Evolutionary conservation across 2,797 vertebrate species (phyloP).

Genomic region (Chloroceryle amazona): DNA sequence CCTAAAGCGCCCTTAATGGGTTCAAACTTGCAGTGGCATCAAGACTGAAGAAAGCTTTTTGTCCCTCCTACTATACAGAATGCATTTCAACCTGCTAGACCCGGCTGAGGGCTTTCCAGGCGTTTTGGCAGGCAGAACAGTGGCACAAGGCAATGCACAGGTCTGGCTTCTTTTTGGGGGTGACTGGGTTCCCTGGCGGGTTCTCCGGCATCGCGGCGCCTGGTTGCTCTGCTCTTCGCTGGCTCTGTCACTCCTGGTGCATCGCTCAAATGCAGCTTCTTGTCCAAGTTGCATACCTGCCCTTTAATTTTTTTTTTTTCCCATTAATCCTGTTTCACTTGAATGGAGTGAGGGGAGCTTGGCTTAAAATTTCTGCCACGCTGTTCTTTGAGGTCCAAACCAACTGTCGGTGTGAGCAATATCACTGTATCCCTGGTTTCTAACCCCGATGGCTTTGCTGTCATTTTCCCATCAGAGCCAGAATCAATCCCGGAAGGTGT

Average conservation of each 20-base stretch:
- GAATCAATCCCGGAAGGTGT: conserved; percentile 68
- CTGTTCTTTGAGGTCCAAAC: conserved; percentile 80
- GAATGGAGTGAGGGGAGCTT: conserved; percentile 74
- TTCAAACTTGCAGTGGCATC: conserved; percentile 5
- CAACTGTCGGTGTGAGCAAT: conserved; percentile 64
- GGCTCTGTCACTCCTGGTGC: conserved; percentile 67
- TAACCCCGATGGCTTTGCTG: conserved; percentile 41
- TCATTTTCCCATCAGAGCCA: conserved; percentile 9
- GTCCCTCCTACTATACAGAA: conserved; percentile 21
- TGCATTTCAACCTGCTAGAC: conserved; percentile 15
- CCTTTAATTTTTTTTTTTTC: conserved; percentile 6
- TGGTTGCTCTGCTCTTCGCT: conserved; percentile 56
- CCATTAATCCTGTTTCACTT: conserved; percentile 83
- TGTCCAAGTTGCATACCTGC: conserved; percentile 78
- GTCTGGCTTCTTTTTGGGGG: conserved; percentile 19
- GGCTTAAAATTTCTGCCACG: conserved; percentile 77
- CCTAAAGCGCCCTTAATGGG: neutral
- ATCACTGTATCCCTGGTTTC: conserved; percentile 53
- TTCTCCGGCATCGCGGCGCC: conserved; percentile 52
- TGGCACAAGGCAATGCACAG: conserved; percentile 32
- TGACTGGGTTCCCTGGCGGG: conserved; percentile 62
- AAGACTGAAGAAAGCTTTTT: conserved; percentile 16
- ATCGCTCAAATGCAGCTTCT: conserved; percentile 74
- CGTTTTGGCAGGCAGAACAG: conserved; percentile 34
- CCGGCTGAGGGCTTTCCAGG: neutral